A percentile compares a stretch with the other conserved stretches of the same genome.
Conservation (phyloP, 2,113 vertebrate species). For the Oryzias melastigma region DNA sequence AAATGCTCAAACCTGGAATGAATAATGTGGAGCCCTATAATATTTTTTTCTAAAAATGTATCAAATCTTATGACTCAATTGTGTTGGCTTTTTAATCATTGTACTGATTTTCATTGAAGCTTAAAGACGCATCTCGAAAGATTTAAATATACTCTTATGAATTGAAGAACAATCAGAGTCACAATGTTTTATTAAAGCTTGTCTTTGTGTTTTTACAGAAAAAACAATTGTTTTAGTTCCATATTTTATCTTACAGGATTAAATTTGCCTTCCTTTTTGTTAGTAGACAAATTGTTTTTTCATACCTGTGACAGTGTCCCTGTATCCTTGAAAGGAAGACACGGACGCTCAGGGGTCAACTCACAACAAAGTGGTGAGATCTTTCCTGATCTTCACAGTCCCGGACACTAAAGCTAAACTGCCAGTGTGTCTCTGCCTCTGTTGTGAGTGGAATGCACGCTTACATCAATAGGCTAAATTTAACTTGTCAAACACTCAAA, state of each 20-base stretch:
- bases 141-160: neutral
- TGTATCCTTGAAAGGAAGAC: slow-evolving; percentile 66
- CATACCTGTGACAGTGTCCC: slow-evolving; percentile 67
- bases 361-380: slow-evolving; percentile 64
- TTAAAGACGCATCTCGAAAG: too few species aligned
- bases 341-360: slow-evolving; percentile 71
- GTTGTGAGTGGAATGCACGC: slow-evolving; percentile 88
- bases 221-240: neutral
- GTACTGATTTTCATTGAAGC: too few species aligned
- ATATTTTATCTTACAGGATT: neutral
- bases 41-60: too few species aligned
- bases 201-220: too few species aligned
- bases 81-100: too few species aligned
- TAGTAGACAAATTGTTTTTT: neutral
- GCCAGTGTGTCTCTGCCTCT: slow-evolving; percentile 84
- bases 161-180: slow-evolving; percentile 47
- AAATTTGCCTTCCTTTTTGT: neutral
- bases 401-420: slow-evolving; percentile 82
- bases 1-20: too few species aligned
- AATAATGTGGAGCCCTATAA: too few species aligned
- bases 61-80: too few species aligned
- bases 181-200: slow-evolving; percentile 2
- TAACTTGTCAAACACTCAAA: slow-evolving; percentile 83
- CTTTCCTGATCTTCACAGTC: slow-evolving; percentile 88
- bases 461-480: slow-evolving; percentile 98